These are phyloP conservation scores for Palythoa grandis DNA, from an alignment of 92 coral and sea anemone species.

Conservation along the genomic window DNA sequence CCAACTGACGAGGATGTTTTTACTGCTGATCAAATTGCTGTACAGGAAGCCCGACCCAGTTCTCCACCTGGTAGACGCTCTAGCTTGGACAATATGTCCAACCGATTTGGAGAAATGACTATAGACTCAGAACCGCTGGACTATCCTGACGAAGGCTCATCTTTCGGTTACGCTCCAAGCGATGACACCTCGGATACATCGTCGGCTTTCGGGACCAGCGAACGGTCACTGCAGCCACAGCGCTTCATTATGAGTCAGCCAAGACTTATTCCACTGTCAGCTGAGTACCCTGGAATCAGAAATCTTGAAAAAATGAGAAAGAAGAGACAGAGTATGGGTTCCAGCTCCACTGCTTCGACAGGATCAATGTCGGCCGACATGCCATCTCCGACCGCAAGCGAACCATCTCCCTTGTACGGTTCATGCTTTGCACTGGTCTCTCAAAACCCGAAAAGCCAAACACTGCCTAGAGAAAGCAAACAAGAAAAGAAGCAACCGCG, in stretches of 20 bases:
- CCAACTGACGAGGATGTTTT: slow-evolving; percentile 59
- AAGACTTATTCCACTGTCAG: slow-evolving; percentile 71
- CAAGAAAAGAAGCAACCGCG: slow-evolving; percentile 7
- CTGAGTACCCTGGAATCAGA: slow-evolving; percentile 85
- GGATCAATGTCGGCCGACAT: slow-evolving; percentile 58
- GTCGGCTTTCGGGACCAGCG: slow-evolving; percentile 52
- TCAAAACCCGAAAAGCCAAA: slow-evolving; percentile 31
- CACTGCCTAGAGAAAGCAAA: slow-evolving; percentile 1
- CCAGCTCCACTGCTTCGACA: slow-evolving; percentile 59
- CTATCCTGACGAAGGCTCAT: slow-evolving; percentile 73
- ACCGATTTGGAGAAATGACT: slow-evolving; percentile 56
- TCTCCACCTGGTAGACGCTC: slow-evolving; percentile 63
- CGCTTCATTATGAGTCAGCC: slow-evolving; percentile 75
- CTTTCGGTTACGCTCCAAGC: slow-evolving; percentile 87
- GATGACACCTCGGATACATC: slow-evolving; percentile 89
- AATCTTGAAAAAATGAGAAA: slow-evolving; percentile 83
- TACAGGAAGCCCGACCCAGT: slow-evolving; percentile 27
- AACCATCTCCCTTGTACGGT: slow-evolving; percentile 69
- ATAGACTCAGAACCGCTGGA: slow-evolving; percentile 65
- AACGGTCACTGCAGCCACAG: slow-evolving; percentile 39
- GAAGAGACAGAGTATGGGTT: slow-evolving; percentile 90
- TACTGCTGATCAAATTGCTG: slow-evolving; percentile 41
- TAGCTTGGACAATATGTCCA: slow-evolving; percentile 58
- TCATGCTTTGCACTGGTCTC: slow-evolving; percentile 85
- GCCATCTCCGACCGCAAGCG: slow-evolving; percentile 63